Base-by-base conservation (phyloP, 2,113 vertebrate species). In the Perca schrenkii region DNA sequence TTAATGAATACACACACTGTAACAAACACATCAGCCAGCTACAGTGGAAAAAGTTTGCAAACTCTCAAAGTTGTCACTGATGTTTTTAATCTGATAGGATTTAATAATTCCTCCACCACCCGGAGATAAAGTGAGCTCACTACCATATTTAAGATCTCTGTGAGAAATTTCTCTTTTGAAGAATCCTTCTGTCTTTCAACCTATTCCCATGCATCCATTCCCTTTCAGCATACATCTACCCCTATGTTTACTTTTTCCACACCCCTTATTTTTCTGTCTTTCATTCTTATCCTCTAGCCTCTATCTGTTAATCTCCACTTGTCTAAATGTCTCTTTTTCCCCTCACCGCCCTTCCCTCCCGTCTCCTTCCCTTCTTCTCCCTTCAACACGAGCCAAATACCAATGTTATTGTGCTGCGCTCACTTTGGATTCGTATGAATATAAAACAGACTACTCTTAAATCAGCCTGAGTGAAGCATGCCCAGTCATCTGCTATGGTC, bases 401-500 rank as follows among this genome's bases (percentile, higher is more conserved):
- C 46, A 60, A 40, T 84, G 89, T 87, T 85, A 82, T 82, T 78
- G 25, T 43, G 58, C 78, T 80, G 66, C n/a, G 0, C 80, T 77
- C 62, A 79, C 79, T 89, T 70, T 83, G 74, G 80, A 80, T 77
- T 84, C 61, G n/a, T 28, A 72, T 16, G 22, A 74, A 75, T 73
- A 80, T 73, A 74, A 82, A 75, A 79, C 43, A 46, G 80, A 67
- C 72, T 50, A 7, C 63, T 85, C 79, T 50, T 86, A 85, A 89
- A 87, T 89, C 80, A 76, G 82, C 52, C 67, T 3, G 58, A 67
- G 54, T 57, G 22, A 83, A 92, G 43, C 61, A 13, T 40, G 40
- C 69, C 79, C 63, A 52, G 75, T 65, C 80, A 84, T 92, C 91
- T 92, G 89, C 62, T 88, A 5, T 4, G 56, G 47, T 86, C 78